These are phyloP conservation scores for Leuciscus waleckii DNA, from an alignment of 2,797 vertebrate species.

Conservation along the genomic window DNA sequence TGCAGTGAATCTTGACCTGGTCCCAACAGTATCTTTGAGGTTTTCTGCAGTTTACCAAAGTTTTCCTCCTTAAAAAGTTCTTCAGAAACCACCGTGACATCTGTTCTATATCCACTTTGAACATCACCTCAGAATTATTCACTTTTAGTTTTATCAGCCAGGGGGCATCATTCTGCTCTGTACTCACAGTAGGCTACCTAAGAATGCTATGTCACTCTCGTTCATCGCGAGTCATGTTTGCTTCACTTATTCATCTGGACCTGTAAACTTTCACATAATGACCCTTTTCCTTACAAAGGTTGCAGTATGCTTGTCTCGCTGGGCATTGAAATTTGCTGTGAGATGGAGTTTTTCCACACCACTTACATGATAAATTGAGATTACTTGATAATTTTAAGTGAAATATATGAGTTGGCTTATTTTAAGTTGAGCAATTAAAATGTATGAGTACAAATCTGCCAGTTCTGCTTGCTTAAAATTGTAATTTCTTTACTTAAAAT, in stretches of 20 bases:
- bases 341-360: neutral
- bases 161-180: neutral
- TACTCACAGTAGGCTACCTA: conserved; percentile 9
- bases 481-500: no score
- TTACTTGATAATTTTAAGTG: no score
- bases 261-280: conserved; percentile 26
- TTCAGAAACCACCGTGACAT: conserved; percentile 29
- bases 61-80: neutral
- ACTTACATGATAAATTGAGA: neutral
- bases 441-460: no score
- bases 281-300: conserved; percentile 8
- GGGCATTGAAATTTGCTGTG: neutral
- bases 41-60: conserved; percentile 6
- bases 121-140: neutral
- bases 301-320: neutral
- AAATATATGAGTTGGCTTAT: no score
- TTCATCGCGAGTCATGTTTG: neutral
- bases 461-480: no score
- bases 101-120: conserved; percentile 38
- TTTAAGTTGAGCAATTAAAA: no score
- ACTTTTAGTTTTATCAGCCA: conserved; percentile 26
- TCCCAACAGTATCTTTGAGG: neutral
- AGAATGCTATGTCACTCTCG: neutral
- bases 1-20: neutral
- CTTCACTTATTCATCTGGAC: conserved; percentile 7